These are phyloP conservation scores for Plebejus argus DNA, from an alignment of 2,888 invertebrate genomes.

Conservation along the genomic window DNA sequence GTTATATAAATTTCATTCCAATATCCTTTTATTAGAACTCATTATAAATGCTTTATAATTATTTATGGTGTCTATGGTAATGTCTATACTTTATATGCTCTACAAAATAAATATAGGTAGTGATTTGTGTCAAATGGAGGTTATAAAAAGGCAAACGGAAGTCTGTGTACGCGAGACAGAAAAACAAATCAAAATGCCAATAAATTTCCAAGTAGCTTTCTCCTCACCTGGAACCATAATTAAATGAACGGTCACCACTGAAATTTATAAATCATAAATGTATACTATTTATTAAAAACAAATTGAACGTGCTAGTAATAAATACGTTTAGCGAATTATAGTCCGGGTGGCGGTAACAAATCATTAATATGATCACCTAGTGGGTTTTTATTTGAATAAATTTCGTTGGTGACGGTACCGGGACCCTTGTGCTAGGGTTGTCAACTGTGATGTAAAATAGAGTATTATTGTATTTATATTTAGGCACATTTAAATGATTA, in stretches of 20 bases:
- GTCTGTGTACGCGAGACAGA: neutral
- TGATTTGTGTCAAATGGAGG: neutral
- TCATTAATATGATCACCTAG: slow-evolving; percentile 26
- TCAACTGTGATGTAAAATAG: neutral
- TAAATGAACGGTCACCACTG: neutral
- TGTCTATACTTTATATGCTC: neutral
- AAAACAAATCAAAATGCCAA: neutral
- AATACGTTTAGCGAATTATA: slow-evolving; percentile 27
- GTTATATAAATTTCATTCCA: slow-evolving; percentile 20
- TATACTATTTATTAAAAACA: slow-evolving; percentile 28
- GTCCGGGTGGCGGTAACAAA: slow-evolving; percentile 11
- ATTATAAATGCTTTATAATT: slow-evolving; percentile 16
- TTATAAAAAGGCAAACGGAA: neutral
- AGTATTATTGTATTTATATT: too few species aligned
- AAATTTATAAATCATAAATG: slow-evolving; percentile 17
- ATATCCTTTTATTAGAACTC: slow-evolving; percentile 28
- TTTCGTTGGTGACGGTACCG: slow-evolving; percentile 11
- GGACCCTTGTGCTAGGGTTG: neutral
- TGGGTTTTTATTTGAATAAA: slow-evolving; percentile 27
- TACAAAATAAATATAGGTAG: neutral
- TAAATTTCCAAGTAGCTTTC: slow-evolving; percentile 1
- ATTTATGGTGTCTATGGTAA: slow-evolving; percentile 18
- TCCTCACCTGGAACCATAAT: neutral
- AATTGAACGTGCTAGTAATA: slow-evolving; percentile 22
- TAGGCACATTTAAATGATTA: too few species aligned